phyloP scores from a whole-genome alignment of 2,888 invertebrate genomes.

The Pollenia labialis region DNA sequence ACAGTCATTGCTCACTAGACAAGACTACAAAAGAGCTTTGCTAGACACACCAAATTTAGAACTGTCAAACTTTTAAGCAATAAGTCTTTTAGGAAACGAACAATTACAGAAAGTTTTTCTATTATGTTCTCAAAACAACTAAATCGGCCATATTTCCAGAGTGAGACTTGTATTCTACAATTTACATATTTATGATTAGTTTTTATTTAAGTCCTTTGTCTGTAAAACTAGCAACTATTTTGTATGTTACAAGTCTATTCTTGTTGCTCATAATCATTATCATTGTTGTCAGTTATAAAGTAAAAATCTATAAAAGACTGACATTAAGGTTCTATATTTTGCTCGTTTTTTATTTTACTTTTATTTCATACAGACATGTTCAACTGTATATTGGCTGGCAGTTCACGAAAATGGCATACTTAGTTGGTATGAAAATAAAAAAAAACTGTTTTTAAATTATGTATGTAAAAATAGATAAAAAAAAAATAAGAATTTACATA shows the following conservation, averaged over 20 bases:
- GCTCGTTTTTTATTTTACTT: background rate
- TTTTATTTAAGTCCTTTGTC: slow-evolving; percentile 50
- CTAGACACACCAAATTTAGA: background rate
- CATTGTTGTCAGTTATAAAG: slow-evolving; percentile 48
- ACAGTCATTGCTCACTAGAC: slow-evolving; percentile 29
- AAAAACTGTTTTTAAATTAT: slow-evolving; percentile 33
- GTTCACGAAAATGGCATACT: slow-evolving; percentile 49
- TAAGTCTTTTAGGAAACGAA: slow-evolving; percentile 6
- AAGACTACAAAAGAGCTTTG: background rate
- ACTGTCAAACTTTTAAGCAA: slow-evolving; percentile 35
- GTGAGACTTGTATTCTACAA: background rate
- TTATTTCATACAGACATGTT: background rate
- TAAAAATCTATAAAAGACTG: slow-evolving; percentile 49
- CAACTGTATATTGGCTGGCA: slow-evolving; percentile 26
- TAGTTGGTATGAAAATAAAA: background rate
- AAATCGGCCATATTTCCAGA: background rate
- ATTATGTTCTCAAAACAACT: background rate
- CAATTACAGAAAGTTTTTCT: background rate
- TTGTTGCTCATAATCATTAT: slow-evolving; percentile 58
- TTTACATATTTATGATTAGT: slow-evolving; percentile 48
- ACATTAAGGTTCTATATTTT: slow-evolving; percentile 32
- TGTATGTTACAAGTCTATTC: slow-evolving; percentile 59
- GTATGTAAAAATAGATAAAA: slow-evolving; percentile 29
- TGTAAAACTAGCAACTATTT: slow-evolving; percentile 27
- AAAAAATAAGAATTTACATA: slow-evolving; percentile 60